Conservation (phyloP, 1,140 invertebrate genomes). For the Leptonema lineaticorne region DNA sequence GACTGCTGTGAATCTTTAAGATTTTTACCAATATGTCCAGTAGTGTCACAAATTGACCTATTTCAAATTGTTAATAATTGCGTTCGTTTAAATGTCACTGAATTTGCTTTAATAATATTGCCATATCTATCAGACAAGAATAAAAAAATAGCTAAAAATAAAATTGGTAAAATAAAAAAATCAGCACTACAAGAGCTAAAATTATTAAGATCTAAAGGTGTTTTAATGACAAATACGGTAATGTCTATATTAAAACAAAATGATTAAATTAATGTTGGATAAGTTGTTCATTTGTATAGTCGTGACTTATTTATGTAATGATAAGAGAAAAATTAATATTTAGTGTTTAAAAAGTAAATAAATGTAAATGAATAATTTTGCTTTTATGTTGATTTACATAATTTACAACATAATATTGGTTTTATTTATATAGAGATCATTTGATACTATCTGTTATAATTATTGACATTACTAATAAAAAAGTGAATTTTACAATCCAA, state of each 20-base stretch:
- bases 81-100: slow-evolving; percentile 49
- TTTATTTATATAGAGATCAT: too few relatives aligned
- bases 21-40: slow-evolving; percentile 51
- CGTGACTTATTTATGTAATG: too few relatives aligned
- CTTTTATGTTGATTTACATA: too few relatives aligned
- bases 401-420: too few relatives aligned
- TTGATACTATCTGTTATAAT: too few relatives aligned
- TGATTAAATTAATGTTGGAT: too few relatives aligned
- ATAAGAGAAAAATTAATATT: too few relatives aligned
- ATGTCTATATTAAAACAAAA: slow-evolving; percentile 35
- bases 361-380: too few relatives aligned
- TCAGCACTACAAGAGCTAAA: slow-evolving; percentile 35
- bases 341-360: too few relatives aligned
- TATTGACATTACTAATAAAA: too few relatives aligned
- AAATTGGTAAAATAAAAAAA: slow-evolving; percentile 38
- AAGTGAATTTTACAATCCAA: too few relatives aligned
- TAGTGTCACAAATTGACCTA: slow-evolving; percentile 52
- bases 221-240: slow-evolving; percentile 33
- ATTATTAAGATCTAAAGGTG: slow-evolving; percentile 33
- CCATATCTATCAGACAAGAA: slow-evolving; percentile 40
- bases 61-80: slow-evolving; percentile 54
- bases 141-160: slow-evolving; percentile 20
- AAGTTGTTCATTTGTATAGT: too few relatives aligned
- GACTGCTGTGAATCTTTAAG: slow-evolving; percentile 53
- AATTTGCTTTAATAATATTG: slow-evolving; percentile 51